Evolutionary conservation across 1,140 invertebrate genomes (phyloP).

Genomic region (fruit fly (Drosophila melanogaster)): DNA sequence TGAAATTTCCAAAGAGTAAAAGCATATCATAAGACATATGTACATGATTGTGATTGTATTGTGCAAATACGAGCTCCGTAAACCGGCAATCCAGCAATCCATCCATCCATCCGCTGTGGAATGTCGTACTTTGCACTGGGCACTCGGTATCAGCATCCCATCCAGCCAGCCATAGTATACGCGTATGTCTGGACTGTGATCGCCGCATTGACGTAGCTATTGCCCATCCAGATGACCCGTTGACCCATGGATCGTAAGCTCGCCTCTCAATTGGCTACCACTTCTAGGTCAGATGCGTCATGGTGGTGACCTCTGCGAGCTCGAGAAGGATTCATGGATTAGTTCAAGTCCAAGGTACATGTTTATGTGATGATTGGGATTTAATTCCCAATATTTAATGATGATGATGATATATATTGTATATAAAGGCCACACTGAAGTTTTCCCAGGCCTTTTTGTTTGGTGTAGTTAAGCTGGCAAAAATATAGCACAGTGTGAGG

Average conservation of each 20-base stretch:
- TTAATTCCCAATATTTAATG: too few relatives aligned
- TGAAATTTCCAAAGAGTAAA: conserved; percentile 54
- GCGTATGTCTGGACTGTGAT: conserved; percentile 21
- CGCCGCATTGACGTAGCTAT: conserved; percentile 32
- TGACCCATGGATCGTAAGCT: conserved; percentile 9
- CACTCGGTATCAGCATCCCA: conserved; percentile 43
- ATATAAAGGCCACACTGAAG: too few relatives aligned
- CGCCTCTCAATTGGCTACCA: not conserved
- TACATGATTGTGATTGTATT: not conserved
- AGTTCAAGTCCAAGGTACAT: not conserved
- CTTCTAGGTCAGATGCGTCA: conserved; percentile 21
- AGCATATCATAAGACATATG: not conserved
- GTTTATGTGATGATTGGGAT: too few relatives aligned
- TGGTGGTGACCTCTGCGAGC: not conserved
- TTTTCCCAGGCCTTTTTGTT: not conserved
- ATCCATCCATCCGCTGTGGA: conserved; percentile 34
- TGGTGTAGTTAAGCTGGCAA: not conserved
- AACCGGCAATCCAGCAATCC: conserved; percentile 13
- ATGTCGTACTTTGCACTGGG: conserved; percentile 68
- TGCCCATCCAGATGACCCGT: conserved; percentile 21
- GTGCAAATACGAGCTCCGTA: conserved; percentile 1
- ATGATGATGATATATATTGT: too few relatives aligned
- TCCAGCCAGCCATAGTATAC: conserved; percentile 4
- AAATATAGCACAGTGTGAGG: conserved; percentile 3
- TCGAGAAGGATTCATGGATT: not conserved